Conservation (phyloP, 2,113 vertebrate species). For the Poeciliopsis occidentalis region DNA sequence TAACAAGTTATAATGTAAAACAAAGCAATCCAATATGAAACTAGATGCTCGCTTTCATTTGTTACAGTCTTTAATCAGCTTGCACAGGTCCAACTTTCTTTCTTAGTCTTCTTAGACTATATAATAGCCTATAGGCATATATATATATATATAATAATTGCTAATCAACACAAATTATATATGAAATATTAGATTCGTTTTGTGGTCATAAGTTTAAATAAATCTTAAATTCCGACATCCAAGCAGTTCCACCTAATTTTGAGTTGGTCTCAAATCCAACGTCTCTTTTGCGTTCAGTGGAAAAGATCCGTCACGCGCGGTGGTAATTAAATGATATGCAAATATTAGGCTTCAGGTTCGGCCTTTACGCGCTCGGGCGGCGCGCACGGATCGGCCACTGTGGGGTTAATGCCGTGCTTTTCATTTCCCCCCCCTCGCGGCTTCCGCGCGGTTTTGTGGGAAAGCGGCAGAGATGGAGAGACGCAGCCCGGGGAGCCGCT, state of each 20-base stretch:
- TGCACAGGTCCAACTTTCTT: too few species aligned
- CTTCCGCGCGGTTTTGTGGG: conserved; percentile 68
- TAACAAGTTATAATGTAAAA: too few species aligned
- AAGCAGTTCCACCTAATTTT: too few species aligned
- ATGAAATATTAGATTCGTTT: not conserved
- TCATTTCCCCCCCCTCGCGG: conserved; percentile 82
- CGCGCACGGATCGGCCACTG: conserved; percentile 32
- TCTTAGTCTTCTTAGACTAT: too few species aligned
- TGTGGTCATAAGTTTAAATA: not conserved
- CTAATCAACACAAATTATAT: not conserved
- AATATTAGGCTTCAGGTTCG: conserved; percentile 16
- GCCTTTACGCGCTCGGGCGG: conserved; percentile 3
- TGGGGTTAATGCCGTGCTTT: conserved; percentile 69
- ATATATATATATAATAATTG: not conserved
- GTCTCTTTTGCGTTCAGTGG: not conserved
- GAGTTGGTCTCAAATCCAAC: too few species aligned
- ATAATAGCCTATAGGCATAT: too few species aligned
- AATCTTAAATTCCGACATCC: not conserved
- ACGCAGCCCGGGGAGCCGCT: conserved; percentile 77
- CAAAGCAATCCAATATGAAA: too few species aligned
- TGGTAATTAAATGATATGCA: conserved; percentile 58
- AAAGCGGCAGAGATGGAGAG: conserved; percentile 80
- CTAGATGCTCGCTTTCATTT: too few species aligned
- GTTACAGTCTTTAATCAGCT: too few species aligned
- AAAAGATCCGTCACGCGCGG: not conserved